phyloP scores from a whole-genome alignment of 2,113 vertebrate genomes.

The Perognathus longimembris region DNA sequence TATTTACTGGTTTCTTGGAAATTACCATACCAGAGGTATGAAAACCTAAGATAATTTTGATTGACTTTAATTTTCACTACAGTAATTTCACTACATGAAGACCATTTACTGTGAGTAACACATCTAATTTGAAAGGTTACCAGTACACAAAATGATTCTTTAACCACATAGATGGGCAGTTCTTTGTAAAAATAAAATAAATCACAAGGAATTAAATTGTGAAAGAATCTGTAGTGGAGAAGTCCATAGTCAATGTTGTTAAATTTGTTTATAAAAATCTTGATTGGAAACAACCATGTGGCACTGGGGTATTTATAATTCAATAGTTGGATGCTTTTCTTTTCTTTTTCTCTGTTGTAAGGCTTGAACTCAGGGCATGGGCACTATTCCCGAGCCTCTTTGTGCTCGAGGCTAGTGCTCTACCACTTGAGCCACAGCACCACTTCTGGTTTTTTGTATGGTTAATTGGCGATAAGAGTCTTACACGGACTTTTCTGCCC shows the following conservation, averaged over 20 bases:
- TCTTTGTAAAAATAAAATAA: not conserved
- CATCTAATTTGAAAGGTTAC: slow-evolving; percentile 43
- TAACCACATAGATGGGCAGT: not conserved
- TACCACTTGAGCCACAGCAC: no score
- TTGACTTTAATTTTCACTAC: slow-evolving; percentile 30
- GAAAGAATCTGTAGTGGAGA: not conserved
- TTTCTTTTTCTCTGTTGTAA: no score
- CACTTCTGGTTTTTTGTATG: no score
- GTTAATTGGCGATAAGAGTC: no score
- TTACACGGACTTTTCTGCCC: no score
- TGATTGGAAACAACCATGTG: slow-evolving; percentile 39
- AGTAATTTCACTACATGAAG: slow-evolving; percentile 22
- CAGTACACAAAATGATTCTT: slow-evolving; percentile 19
- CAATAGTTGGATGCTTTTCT: slow-evolving; percentile 41
- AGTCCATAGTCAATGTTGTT: not conserved
- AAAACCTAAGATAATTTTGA: not conserved
- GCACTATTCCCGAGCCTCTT: no score
- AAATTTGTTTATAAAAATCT: slow-evolving; percentile 61
- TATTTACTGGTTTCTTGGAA: not conserved
- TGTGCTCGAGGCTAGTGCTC: no score
- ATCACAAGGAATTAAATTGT: slow-evolving; percentile 25
- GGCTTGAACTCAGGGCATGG: no score
- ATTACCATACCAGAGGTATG: not conserved
- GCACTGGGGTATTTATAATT: slow-evolving; percentile 48
- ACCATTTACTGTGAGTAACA: not conserved